Evolutionary conservation across 1,140 invertebrate genomes (phyloP).

Genomic region (Zaprionus kolodkinae): DNA sequence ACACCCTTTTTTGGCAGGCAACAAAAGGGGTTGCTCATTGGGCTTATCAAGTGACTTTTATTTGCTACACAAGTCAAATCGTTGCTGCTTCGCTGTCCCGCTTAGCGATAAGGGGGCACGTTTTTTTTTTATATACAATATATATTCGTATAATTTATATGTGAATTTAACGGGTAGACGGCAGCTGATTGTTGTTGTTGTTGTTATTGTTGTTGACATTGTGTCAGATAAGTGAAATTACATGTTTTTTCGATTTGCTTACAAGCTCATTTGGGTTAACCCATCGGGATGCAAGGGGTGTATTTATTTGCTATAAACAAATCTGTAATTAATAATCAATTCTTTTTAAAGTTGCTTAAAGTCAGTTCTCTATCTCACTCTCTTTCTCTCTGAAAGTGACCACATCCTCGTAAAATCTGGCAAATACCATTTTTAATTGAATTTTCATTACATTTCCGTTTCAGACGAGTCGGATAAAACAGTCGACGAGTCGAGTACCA

Average conservation of each 20-base stretch:
- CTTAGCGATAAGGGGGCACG: conserved; percentile 59
- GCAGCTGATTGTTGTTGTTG: conserved; percentile 43
- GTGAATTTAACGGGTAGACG: conserved; percentile 58
- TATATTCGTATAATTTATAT: conserved; percentile 70
- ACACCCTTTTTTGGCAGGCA: conserved; percentile 60
- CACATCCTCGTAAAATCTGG: conserved; percentile 58
- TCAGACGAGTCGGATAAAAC: conserved; percentile 44
- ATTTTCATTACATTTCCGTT: conserved; percentile 82
- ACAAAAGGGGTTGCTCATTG: conserved; percentile 65
- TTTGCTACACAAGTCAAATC: conserved; percentile 78
- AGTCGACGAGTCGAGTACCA: conserved; percentile 3
- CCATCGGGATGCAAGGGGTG: no score
- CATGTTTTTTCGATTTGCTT: conserved; percentile 70
- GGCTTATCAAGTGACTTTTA: conserved; percentile 77
- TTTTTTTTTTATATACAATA: conserved; percentile 9
- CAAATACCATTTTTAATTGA: conserved; percentile 82
- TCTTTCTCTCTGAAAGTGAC: no score
- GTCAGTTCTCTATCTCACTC: neutral
- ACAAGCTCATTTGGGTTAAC: conserved; percentile 20
- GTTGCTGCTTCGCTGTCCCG: conserved; percentile 30
- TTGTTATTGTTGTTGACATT: conserved; percentile 56
- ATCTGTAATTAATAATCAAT: conserved; percentile 4
- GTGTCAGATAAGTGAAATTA: conserved; percentile 82
- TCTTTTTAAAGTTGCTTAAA: conserved; percentile 21
- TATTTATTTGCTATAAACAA: conserved; percentile 8